Percentiles rank a stretch among this genome's conserved stretches.
phyloP scores from a whole-genome alignment of 2,113 vertebrate species.

The Climacteris rufus region DNA sequence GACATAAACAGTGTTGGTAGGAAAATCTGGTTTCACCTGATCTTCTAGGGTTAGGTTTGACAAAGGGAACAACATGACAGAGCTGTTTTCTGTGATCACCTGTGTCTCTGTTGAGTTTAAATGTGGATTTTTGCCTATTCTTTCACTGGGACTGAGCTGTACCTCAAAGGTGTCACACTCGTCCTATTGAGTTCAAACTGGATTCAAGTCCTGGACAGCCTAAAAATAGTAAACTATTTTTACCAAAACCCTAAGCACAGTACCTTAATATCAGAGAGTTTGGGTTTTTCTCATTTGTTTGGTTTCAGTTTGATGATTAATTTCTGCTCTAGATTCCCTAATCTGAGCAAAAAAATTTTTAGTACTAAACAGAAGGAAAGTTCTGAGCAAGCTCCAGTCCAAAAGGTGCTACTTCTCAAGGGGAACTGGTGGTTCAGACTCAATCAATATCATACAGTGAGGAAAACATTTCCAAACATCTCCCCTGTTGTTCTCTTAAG shows the following conservation, averaged over 20 bases:
- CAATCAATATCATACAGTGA: fast-evolving
- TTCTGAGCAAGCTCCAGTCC: background rate
- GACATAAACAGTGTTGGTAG: background rate
- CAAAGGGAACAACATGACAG: background rate
- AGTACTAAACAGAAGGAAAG: background rate
- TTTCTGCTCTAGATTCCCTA: background rate
- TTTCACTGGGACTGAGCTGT: background rate
- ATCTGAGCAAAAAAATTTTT: background rate
- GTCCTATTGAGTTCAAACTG: background rate
- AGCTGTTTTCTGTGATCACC: background rate
- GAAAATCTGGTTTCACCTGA: background rate
- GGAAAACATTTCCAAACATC: background rate
- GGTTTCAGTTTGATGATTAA: background rate
- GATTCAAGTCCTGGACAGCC: background rate
- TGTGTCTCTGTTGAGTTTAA: background rate
- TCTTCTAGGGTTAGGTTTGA: background rate
- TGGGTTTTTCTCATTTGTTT: background rate
- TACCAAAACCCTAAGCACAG: background rate
- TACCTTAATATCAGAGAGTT: background rate
- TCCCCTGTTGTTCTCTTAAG: background rate
- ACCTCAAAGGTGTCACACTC: background rate
- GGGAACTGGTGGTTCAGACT: background rate
- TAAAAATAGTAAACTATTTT: background rate
- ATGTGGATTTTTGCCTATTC: background rate
- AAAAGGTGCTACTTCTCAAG: background rate